These are phyloP conservation scores for Tinamus guttatus DNA, from an alignment of 2,113 vertebrate species.

Conservation along the genomic window DNA sequence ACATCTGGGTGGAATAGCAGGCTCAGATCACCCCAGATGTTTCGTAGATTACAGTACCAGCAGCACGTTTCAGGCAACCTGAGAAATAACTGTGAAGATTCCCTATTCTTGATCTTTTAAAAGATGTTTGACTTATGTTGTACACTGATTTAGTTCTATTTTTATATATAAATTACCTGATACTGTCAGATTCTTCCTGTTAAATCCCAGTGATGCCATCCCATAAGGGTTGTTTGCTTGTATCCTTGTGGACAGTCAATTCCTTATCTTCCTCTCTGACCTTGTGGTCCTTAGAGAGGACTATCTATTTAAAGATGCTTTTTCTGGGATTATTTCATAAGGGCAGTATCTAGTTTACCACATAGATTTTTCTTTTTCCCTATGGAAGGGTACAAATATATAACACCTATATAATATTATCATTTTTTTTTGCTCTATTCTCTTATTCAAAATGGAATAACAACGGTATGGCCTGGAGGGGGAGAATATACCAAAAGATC, in stretches of 20 bases:
- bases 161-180: not conserved
- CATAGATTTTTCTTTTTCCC: not conserved
- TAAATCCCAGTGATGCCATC: not conserved
- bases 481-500: not conserved
- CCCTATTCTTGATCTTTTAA: not conserved
- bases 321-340: not conserved
- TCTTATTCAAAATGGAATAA: constrained; percentile 16
- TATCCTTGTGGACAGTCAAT: not conserved
- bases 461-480: not conserved
- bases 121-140: not conserved
- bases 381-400: not conserved
- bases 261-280: not conserved
- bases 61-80: not conserved
- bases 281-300: not conserved
- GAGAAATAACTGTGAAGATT: not conserved
- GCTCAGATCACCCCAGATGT: not conserved
- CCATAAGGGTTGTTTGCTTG: fast-evolving
- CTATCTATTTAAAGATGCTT: not conserved
- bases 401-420: not conserved
- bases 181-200: not conserved
- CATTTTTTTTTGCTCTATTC: not conserved
- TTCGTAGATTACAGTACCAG: not conserved
- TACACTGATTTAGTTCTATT: not conserved
- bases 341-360: not conserved
- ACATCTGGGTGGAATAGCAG: not conserved